Base-by-base conservation (phyloP, 2,888 invertebrate species). In the Eudasyphora cyanicolor region DNA sequence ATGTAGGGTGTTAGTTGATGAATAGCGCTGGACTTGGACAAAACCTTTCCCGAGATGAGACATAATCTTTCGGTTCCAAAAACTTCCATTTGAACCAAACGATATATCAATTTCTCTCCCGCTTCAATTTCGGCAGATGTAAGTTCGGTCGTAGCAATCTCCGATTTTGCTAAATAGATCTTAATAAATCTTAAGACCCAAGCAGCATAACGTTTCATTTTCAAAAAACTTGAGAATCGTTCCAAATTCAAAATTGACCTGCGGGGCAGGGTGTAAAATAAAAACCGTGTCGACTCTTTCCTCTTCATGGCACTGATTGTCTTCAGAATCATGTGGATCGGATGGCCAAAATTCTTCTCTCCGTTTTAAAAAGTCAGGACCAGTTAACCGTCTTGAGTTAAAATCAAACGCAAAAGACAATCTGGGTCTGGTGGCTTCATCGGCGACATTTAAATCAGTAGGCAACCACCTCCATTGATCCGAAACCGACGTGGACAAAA, bases 401-500 rank as follows among this genome's bases (percentile, higher is more conserved):
- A n/a, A n/a, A n/a, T n/a, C n/a, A n/a, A n/a, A n/a, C n/a, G n/a
- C n/a, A n/a, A n/a, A n/a, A n/a, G n/a, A n/a, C n/a, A n/a, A n/a
- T n/a, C n/a, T n/a, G n/a, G n/a, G n/a, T n/a, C n/a, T n/a, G n/a
- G n/a, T n/a, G n/a, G n/a, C n/a, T n/a, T 82, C 69, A 38, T 84
- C 79, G 17, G 84, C 82, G 7, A 79, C 51, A 19, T 82, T 82
- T 12, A 70, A 64, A 2, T 73, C 38, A 1, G 76, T 73, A 17
- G 76, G 62, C 12, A 82, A 5, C 82, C 86, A 87, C 38, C 84
- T 82, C 86, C 87, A 88, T 5, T 79, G 62, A 0, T 45, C 8
- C 10, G 67, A 6, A 0, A 2, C 51, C 17, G 76, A 64, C 0
- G 57, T 74, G 0, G 54, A 17, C 0, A 84, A 51, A 21, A 84